Conservation (phyloP, 2,888 invertebrate species). For the Copidosoma aretas region DNA sequence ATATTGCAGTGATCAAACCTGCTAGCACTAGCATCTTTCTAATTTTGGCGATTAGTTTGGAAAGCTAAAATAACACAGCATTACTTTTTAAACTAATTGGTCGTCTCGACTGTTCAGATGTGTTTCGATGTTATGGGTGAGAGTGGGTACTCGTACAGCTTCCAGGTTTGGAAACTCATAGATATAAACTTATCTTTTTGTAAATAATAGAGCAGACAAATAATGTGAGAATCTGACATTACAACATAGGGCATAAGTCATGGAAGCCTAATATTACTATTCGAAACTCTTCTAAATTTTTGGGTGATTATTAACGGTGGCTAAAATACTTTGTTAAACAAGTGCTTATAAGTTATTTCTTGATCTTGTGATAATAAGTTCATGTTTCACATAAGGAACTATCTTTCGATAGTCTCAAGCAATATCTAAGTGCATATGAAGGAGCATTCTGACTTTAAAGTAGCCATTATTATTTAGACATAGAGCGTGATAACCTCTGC, state of each 20-base stretch:
- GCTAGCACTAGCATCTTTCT: no score
- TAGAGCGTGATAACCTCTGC: conserved; percentile 33
- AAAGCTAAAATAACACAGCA: no score
- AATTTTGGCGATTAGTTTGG: no score
- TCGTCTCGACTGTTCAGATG: conserved; percentile 5
- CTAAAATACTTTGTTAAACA: conserved; percentile 16
- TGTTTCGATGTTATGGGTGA: no score
- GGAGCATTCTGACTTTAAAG: conserved; percentile 52
- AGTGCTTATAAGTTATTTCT: conserved; percentile 49
- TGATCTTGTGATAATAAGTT: conserved; percentile 48
- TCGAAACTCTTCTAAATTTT: conserved; percentile 45
- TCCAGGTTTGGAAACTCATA: conserved; percentile 48
- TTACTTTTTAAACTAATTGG: no score
- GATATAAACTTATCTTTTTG: conserved; percentile 27
- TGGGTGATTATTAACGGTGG: conserved; percentile 29
- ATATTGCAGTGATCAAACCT: no score
- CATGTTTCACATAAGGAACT: conserved; percentile 38
- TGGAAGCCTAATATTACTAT: conserved; percentile 42
- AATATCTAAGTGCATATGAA: conserved; percentile 53
- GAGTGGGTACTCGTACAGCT: conserved; percentile 55
- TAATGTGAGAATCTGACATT: conserved; percentile 39
- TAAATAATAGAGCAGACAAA: conserved; percentile 39
- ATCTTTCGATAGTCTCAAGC: conserved; percentile 40
- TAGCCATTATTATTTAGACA: conserved; percentile 38
- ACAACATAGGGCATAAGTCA: conserved; percentile 40